Base-by-base conservation (phyloP, 2,797 vertebrate species). In the Lycodopsis pacificus region DNA sequence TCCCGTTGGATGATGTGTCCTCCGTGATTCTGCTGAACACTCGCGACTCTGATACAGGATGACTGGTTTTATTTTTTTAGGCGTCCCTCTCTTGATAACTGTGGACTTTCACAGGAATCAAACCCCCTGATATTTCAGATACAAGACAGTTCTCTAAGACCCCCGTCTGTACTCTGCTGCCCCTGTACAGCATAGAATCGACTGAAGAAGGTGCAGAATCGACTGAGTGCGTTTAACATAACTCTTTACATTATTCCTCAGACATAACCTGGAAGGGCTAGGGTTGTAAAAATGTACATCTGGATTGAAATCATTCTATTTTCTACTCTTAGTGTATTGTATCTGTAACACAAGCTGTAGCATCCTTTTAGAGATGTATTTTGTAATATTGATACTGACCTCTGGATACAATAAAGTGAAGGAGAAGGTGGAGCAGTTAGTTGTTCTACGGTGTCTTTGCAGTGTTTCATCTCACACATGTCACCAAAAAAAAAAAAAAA, bases 321-420 rank as follows among this genome's bases (percentile, higher is more conserved):
- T 79, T 83, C 63, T 79, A 76, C 77, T 71, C 38, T 32, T 7
- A 17, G 57, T 69, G 53, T n/a, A 27, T 32, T 44, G 14, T 8
- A n/a, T 38, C 36, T 40, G 44, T 69, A 13, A n/a, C 71, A 48
- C 51, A 7, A 22, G 15, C 65, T 25, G 66, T 71, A 59, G n/a
- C 11, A 3, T 59, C 30, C 17, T 19, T 53, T 32, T 34, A 74
- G 48, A 80, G n/a, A 57, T 25, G 27, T 58, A 36, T 51, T 85
- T 84, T 77, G n/a, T 84, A 48, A 80, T 69, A 69, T 49, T 66
- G 5, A 44, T 44, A 46, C 76, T 63, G 64, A 78, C 25, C 1
- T 61, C 22, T 61, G 61, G 53, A 81, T 51, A 36, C 64, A 63
- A 79, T 88, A 81, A 85, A 88, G n/a, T 46, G 57, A 54, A 53